Evolutionary conservation across 2,797 vertebrate genomes (phyloP).

Genomic region (Chromobotia macracanthus): DNA sequence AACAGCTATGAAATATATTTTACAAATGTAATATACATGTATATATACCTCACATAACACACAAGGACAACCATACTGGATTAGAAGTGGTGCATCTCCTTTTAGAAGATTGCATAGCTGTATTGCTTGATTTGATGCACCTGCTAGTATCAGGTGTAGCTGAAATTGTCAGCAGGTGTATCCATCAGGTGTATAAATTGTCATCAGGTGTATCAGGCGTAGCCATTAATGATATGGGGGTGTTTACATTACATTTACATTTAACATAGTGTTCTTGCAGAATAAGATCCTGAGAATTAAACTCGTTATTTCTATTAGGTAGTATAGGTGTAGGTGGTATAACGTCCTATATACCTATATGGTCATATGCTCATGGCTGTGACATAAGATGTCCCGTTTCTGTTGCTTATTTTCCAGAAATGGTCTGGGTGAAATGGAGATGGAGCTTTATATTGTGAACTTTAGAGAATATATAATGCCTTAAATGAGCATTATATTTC

Average conservation of each 20-base stretch:
- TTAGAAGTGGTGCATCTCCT: background rate
- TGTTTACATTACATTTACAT: background rate
- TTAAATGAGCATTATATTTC: background rate
- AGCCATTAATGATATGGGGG: background rate
- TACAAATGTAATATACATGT: too few species aligned
- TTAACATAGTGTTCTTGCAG: background rate
- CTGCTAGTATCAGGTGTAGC: too few species aligned
- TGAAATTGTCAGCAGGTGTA: too few species aligned
- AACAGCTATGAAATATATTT: too few species aligned
- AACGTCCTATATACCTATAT: too few species aligned
- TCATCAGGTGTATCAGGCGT: too few species aligned
- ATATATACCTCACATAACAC: background rate
- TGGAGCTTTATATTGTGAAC: background rate
- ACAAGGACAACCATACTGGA: background rate
- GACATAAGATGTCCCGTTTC: background rate
- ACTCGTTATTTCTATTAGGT: too few species aligned
- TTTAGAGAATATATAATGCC: background rate
- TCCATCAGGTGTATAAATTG: too few species aligned
- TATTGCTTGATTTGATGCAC: background rate
- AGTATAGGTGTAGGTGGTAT: too few species aligned
- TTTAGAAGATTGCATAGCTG: slow-evolving; percentile 18
- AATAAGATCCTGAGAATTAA: too few species aligned
- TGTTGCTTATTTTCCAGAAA: background rate
- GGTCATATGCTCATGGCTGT: too few species aligned
- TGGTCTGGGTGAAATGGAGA: background rate